Percentiles rank a stretch among this genome's conserved stretches.
Evolutionary conservation across 2,797 vertebrate genomes (phyloP).

Genomic region (Bradypus variegatus): DNA sequence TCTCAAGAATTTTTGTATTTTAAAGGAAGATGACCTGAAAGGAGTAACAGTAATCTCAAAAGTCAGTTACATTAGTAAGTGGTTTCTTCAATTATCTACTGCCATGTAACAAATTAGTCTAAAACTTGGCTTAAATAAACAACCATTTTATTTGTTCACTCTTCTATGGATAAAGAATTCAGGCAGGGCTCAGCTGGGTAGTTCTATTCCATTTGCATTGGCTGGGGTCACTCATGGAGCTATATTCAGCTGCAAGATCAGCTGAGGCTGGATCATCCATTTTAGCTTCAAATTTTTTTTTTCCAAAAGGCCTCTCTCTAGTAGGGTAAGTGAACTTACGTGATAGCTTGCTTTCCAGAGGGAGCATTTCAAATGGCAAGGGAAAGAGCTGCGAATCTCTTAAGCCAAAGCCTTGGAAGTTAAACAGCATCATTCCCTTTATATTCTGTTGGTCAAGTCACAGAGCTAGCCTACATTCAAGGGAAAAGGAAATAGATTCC

Average conservation of each 20-base stretch:
- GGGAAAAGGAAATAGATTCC: neutral
- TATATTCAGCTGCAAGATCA: neutral
- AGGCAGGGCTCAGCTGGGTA: neutral
- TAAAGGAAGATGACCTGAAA: neutral
- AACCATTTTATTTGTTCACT: neutral
- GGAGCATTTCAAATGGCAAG: neutral
- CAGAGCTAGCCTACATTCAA: neutral
- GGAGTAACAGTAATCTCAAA: neutral
- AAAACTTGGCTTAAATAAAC: neutral
- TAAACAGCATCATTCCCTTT: neutral
- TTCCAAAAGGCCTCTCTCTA: neutral
- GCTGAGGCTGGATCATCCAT: neutral
- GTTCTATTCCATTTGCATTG: neutral
- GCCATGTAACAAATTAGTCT: neutral
- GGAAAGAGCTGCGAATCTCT: neutral
- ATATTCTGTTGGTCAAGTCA: neutral
- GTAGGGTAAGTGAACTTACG: neutral
- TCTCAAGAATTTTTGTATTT: neutral
- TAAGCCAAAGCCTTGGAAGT: neutral
- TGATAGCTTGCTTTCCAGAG: neutral
- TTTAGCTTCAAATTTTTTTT: neutral
- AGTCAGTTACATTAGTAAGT: neutral
- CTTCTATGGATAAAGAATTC: neutral
- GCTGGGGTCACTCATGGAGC: neutral
- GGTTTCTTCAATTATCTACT: neutral